phyloP scores from a whole-genome alignment of 2,113 vertebrate genomes.

The Campylomormyrus numenius region DNA sequence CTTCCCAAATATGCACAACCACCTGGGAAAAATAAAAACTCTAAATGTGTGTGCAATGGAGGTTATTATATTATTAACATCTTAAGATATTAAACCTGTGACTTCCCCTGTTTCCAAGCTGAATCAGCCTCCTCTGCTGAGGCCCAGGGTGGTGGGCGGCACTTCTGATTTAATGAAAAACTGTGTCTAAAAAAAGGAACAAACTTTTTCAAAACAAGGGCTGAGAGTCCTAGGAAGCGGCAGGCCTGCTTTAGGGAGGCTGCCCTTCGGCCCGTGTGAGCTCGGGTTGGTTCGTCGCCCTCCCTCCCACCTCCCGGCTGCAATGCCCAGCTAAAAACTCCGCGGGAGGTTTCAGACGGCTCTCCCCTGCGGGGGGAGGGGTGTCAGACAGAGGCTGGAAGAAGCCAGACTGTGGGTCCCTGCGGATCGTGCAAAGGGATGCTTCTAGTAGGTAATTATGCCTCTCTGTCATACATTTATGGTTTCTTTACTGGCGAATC shows the following conservation, averaged over 20 bases:
- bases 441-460: slow-evolving; percentile 14
- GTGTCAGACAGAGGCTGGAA: slow-evolving; percentile 27
- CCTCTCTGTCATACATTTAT: slow-evolving; percentile 6
- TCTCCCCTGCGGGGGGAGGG: slow-evolving; percentile 21
- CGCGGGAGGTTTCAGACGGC: slow-evolving; percentile 23
- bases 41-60: background rate
- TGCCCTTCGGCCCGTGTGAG: no score
- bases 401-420: slow-evolving; percentile 20
- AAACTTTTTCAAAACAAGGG: background rate
- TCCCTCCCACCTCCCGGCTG: slow-evolving; percentile 1
- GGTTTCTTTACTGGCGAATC: slow-evolving; percentile 4
- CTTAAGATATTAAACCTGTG: slow-evolving; percentile 39
- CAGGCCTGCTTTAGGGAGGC: background rate
- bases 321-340: slow-evolving; percentile 17
- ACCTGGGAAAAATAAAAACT: background rate
- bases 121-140: slow-evolving; percentile 46
- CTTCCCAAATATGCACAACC: background rate
- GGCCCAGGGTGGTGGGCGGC: slow-evolving; percentile 39
- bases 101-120: slow-evolving; percentile 57
- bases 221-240: background rate
- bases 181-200: background rate
- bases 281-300: background rate
- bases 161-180: background rate
- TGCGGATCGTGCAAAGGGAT: background rate
- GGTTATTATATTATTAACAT: background rate